phyloP scores from a whole-genome alignment of 2,888 invertebrate species.

The Polietes domitor region DNA sequence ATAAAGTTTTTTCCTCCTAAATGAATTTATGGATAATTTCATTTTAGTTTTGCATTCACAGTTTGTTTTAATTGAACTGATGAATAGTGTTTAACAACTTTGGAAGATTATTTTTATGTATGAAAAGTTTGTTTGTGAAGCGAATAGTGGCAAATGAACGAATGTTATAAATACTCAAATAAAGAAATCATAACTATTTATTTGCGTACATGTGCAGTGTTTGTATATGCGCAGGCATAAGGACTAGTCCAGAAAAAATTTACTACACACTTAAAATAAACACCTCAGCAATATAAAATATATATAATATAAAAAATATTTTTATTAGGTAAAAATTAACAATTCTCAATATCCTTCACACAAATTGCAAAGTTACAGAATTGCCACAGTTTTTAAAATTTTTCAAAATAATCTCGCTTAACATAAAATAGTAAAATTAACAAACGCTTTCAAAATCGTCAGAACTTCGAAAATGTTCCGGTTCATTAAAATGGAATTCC shows the following conservation, averaged over 20 bases:
- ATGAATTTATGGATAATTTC: slow-evolving; percentile 46
- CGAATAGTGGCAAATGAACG: background rate
- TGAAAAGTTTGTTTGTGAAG: background rate
- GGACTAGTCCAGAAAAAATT: background rate
- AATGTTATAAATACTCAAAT: slow-evolving; percentile 26
- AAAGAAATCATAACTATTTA: slow-evolving; percentile 11
- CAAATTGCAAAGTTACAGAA: no score
- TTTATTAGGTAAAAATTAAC: no score
- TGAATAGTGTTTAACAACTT: background rate
- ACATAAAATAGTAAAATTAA: no score
- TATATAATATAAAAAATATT: no score
- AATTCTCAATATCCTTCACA: no score
- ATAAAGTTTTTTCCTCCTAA: slow-evolving; percentile 10
- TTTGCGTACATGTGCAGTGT: background rate
- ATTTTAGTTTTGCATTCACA: slow-evolving; percentile 7
- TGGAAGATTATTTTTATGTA: background rate
- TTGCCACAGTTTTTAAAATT: no score
- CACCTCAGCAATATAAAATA: no score
- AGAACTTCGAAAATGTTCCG: no score
- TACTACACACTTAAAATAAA: no score
- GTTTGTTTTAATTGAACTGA: background rate
- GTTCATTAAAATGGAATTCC: no score
- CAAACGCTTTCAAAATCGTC: no score
- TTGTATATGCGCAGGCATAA: background rate
- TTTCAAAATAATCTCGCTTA: no score